Evolutionary conservation across 2,888 invertebrate genomes (phyloP).

Genomic region (Acrocera orbiculus): DNA sequence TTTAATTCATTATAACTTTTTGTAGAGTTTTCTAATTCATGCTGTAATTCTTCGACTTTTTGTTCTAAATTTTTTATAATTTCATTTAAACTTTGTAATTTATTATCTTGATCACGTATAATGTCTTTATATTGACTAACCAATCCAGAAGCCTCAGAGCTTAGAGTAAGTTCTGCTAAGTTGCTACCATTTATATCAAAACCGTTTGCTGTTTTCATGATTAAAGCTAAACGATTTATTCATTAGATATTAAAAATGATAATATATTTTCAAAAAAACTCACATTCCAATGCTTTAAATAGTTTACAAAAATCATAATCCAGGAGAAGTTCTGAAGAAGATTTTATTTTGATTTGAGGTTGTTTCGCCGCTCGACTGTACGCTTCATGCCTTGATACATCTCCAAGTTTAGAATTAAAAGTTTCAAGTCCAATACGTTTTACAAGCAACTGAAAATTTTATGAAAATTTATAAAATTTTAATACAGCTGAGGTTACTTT

Average conservation of each 20-base stretch:
- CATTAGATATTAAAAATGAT: not conserved
- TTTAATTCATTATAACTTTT: slow-evolving; percentile 55
- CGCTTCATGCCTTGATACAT: slow-evolving; percentile 74
- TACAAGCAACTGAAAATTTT: slow-evolving; percentile 42
- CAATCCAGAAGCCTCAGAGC: slow-evolving; percentile 27
- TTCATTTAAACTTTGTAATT: slow-evolving; percentile 33
- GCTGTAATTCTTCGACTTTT: slow-evolving; percentile 23
- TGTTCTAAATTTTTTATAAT: slow-evolving; percentile 18
- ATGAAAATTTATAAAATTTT: not conserved
- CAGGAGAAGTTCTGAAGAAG: slow-evolving; percentile 61
- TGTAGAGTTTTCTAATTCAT: slow-evolving; percentile 46
- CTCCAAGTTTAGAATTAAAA: slow-evolving; percentile 67
- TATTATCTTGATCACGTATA: slow-evolving; percentile 74
- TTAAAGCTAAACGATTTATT: slow-evolving; percentile 26
- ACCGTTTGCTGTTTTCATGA: slow-evolving; percentile 36
- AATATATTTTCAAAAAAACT: slow-evolving; percentile 12
- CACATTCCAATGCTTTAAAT: slow-evolving; percentile 65
- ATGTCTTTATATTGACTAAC: slow-evolving; percentile 66
- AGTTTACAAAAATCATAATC: slow-evolving; percentile 92
- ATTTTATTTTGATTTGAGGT: slow-evolving; percentile 68
- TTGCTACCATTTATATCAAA: slow-evolving; percentile 33
- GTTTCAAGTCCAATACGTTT: slow-evolving; percentile 82
- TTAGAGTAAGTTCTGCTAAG: slow-evolving; percentile 33
- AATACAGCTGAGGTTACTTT: too few relatives aligned
- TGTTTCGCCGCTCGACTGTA: slow-evolving; percentile 87